A percentile compares a stretch with the other conserved stretches of the same genome.
Evolutionary conservation across 64 coral and sea anemone genomes (phyloP).

Genomic region (Porites lutea): DNA sequence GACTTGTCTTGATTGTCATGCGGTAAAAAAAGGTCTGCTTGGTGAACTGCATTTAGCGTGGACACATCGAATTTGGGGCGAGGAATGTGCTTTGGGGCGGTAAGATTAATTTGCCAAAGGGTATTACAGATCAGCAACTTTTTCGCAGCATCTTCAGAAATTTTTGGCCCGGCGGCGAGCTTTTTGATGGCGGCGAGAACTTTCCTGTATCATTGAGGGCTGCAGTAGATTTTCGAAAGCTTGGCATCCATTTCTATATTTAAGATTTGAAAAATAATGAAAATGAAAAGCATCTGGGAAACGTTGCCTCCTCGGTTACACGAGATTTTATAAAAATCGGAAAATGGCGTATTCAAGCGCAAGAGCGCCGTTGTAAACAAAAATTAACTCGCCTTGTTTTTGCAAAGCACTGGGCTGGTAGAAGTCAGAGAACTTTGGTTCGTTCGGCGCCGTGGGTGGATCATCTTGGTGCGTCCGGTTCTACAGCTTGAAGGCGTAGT

Average conservation of each 20-base stretch:
- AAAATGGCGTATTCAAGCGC: too few relatives aligned
- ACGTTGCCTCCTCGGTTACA: too few relatives aligned
- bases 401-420: too few relatives aligned
- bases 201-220: slow-evolving; percentile 22
- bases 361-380: too few relatives aligned
- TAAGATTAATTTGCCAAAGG: slow-evolving; percentile 44
- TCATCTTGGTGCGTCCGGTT: not conserved
- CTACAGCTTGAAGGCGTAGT: too few relatives aligned
- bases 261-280: not conserved
- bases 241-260: not conserved
- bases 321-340: too few relatives aligned
- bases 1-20: too few relatives aligned
- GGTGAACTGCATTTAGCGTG: not conserved
- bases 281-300: too few relatives aligned
- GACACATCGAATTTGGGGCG: slow-evolving; percentile 3
- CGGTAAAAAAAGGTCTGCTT: too few relatives aligned
- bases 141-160: not conserved
- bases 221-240: slow-evolving; percentile 5
- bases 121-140: slow-evolving; percentile 22
- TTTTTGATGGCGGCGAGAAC: slow-evolving; percentile 29
- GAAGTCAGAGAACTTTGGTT: too few relatives aligned
- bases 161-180: not conserved
- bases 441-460: too few relatives aligned
- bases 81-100: not conserved
- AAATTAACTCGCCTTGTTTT: too few relatives aligned